Evolutionary conservation across 2,797 vertebrate species (phyloP), one percentile per base, ranked within the genome.

Genomic region (Smutsia gigantea): DNA sequence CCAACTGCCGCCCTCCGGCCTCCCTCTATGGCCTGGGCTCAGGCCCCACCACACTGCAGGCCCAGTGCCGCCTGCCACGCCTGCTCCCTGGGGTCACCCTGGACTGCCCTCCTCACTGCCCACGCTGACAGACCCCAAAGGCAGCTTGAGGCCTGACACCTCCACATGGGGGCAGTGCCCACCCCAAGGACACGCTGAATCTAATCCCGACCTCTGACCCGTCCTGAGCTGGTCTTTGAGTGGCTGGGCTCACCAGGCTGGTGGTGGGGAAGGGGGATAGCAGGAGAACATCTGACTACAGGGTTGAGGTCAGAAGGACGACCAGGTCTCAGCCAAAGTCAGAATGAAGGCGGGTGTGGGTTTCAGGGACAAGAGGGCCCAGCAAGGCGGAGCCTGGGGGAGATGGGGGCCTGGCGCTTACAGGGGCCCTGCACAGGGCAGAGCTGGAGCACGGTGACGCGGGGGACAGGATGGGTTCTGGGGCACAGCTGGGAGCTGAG

Each of bases 1-100:
- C 27, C 10, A 1, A 19, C 46, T 2, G 59, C 11, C 1, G 0
- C 27, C 68, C 25, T 13, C 63, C 29, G 1, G 0, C 17, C 7
- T 31, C 27, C 27, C 71, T 3, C 49, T 5, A 2, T 1, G 1
- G 51, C 72, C 31, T 0, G 1, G 77, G 5, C 7, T 9, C 2
- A 8, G 27, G 55, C 46, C n/a, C 64, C 3, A 3, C 77, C 78
- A 31, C 42, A 31, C n/a, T 5, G n/a, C 42, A 21, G n/a, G 10
- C 21, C 18, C 2, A 21, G 25, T 15, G 18, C 77, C 9, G 5
- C 25, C 23, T 2, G 0, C 1, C n/a, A 4, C 51, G 61, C 37
- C 3, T 31, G 19, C 39, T 72, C 49, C 12, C 1, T 0, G 1
- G 15, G 74, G 49, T 42, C 7, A 7, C n/a, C 66, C 77, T 61